phyloP scores from a whole-genome alignment of 2,797 vertebrate genomes.

The Chloroceryle inda region DNA sequence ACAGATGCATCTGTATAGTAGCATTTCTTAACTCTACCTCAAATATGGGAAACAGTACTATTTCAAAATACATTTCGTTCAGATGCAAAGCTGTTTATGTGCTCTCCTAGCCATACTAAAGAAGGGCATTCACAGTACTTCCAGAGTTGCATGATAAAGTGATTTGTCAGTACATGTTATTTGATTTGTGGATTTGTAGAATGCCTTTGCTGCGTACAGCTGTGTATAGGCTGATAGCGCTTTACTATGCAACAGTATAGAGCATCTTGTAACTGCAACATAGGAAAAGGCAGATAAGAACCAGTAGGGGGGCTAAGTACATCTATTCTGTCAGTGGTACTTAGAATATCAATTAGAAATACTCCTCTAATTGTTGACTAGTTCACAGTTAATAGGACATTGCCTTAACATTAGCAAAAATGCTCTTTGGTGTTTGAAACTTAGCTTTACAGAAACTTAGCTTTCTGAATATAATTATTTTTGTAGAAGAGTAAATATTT shows the following conservation, averaged over 20 bases:
- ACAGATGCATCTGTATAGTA: background rate
- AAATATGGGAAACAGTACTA: background rate
- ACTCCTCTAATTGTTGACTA: background rate
- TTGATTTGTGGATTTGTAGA: slow-evolving; percentile 2
- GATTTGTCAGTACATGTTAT: background rate
- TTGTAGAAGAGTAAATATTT: background rate
- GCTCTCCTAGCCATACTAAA: background rate
- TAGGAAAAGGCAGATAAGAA: background rate
- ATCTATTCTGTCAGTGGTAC: background rate
- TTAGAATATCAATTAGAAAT: background rate
- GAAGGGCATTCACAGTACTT: background rate
- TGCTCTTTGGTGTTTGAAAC: background rate
- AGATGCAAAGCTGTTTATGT: background rate
- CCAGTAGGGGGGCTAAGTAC: background rate
- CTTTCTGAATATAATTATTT: background rate
- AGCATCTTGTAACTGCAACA: background rate
- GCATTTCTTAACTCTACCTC: background rate
- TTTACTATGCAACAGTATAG: background rate
- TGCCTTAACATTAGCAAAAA: background rate
- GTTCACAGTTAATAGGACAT: background rate
- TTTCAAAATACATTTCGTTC: background rate
- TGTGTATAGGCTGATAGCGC: background rate
- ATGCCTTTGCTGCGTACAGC: background rate
- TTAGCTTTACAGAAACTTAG: background rate
- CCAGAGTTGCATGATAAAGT: background rate